Evolutionary conservation across 2,797 vertebrate genomes (phyloP), one percentile per base, ranked within the genome.

Genomic region (Acanthurus lineatus): DNA sequence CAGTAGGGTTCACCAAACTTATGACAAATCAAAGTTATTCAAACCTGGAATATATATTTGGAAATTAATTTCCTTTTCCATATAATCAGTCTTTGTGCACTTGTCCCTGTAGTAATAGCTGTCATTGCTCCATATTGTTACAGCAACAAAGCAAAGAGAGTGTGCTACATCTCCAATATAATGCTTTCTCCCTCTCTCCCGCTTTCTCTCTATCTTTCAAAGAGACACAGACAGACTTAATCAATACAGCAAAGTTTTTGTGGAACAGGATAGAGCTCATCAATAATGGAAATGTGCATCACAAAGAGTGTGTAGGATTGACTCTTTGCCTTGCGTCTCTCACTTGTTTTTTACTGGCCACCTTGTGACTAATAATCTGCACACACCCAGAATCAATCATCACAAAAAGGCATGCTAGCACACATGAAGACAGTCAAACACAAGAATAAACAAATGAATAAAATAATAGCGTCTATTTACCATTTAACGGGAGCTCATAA

Each of bases 401-500:
- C 49, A 73, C 52, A n/a, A 56, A 40, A 28, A 64, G 16, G 59
- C 51, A 77, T n/a, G 47, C 32, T 35, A 35, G 32, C 32, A 35
- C 32, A 35, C 32, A 35, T 35, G 6, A 7, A 35, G 32, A 35
- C 63, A 71, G 49, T 48, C 49, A 59, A 28, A 63, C 65, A 57
- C 22, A 64, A 66, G 52, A 12, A 60, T 19, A 6, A 32, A 79
- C 47, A 64, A 77, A 81, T 61, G 69, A 68, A 81, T 63, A 32
- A 25, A 53, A 69, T 6, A 53, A 69, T 74, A 61, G 60, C 73
- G 76, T 85, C 80, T 44, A 81, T 83, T 73, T 51, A 77, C 74
- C 71, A 69, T 90, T 92, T 86, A 89, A 82, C 83, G 57, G 79
- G 62, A 51, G 86, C 81, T 85, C 77, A 86, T 81, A 83, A 87